A percentile compares a stretch with the other conserved stretches of the same genome.
These are phyloP conservation scores for Chironomus tentans DNA, from an alignment of 2,888 invertebrate species.

Conservation along the genomic window DNA sequence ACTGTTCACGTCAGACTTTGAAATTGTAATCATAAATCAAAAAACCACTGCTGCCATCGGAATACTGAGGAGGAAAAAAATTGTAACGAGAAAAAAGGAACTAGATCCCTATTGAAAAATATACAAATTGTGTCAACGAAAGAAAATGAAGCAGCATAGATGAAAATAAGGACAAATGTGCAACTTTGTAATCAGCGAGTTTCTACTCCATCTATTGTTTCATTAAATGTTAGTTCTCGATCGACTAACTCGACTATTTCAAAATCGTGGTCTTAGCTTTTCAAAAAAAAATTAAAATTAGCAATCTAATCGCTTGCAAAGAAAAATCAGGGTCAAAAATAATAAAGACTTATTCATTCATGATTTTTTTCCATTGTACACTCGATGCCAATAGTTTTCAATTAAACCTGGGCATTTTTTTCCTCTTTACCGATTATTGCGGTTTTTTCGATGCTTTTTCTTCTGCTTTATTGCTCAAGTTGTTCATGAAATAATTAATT, in stretches of 20 bases:
- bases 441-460: neutral
- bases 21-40: slow-evolving; percentile 25
- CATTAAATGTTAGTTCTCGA: neutral
- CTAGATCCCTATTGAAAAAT: slow-evolving; percentile 10
- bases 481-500: neutral
- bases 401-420: neutral
- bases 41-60: slow-evolving; percentile 9
- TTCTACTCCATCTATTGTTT: neutral
- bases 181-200: neutral
- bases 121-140: slow-evolving; percentile 23
- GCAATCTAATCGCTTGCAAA: neutral
- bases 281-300: neutral
- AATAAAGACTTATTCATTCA: neutral
- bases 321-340: neutral
- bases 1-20: neutral
- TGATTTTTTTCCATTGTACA: neutral
- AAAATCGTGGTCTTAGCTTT: neutral
- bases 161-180: neutral
- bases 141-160: slow-evolving; percentile 16
- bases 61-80: neutral
- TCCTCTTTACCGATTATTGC: neutral
- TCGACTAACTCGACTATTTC: neutral
- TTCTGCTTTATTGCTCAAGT: neutral
- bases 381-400: neutral
- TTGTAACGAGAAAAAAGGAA: too few relatives aligned